Percentiles rank a stretch among this genome's conserved stretches.
Evolutionary conservation across 2,797 vertebrate species (phyloP).

Genomic region (Lateolabrax maculatus): DNA sequence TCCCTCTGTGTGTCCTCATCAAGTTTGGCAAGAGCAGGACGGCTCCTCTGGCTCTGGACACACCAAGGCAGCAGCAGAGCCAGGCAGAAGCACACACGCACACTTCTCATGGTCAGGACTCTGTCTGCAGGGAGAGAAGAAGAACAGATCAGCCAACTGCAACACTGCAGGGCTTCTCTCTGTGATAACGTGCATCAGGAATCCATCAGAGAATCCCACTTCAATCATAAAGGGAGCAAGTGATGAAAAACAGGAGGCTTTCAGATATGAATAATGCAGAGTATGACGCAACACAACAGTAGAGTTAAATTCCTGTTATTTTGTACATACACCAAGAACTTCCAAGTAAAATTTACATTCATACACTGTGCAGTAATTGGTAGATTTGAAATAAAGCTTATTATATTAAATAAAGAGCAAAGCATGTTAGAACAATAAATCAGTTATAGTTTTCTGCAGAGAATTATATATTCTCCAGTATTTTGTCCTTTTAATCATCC

Average conservation of each 20-base stretch:
- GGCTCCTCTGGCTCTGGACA: slow-evolving; percentile 68
- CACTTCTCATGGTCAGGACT: slow-evolving; percentile 72
- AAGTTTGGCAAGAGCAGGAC: slow-evolving; percentile 34
- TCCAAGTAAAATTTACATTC: not conserved
- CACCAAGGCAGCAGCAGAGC: slow-evolving; percentile 79
- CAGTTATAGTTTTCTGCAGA: not conserved
- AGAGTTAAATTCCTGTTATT: not conserved
- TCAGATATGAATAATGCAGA: not conserved
- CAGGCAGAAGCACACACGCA: slow-evolving; percentile 75
- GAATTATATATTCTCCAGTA: not conserved
- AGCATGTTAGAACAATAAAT: not conserved
- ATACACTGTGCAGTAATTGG: not conserved
- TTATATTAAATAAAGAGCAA: not conserved
- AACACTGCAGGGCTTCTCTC: not conserved
- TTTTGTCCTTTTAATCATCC: not conserved
- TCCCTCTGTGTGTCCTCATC: slow-evolving; percentile 69
- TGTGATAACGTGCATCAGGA: not conserved
- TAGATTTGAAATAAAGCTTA: not conserved
- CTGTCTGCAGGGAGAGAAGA: slow-evolving; percentile 47
- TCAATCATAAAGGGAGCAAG: not conserved
- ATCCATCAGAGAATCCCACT: not conserved
- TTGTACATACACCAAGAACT: not conserved
- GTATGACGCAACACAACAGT: not conserved
- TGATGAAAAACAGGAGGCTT: not conserved
- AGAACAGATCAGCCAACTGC: slow-evolving; percentile 10